Evolutionary conservation across 2,888 invertebrate genomes (phyloP).

Genomic region (Scrobipalpa atriplicella): DNA sequence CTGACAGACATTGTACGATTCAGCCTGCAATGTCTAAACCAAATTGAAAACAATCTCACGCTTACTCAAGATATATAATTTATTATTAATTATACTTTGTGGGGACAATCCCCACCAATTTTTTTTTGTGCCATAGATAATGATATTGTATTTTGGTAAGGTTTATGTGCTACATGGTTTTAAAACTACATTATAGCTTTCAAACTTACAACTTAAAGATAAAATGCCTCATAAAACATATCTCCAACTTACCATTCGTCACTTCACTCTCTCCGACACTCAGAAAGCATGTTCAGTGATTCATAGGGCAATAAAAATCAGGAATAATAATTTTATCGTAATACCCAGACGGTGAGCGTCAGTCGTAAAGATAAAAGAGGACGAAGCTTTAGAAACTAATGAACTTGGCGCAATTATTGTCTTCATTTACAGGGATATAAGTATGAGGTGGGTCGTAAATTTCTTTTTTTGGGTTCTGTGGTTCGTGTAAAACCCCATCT

Average conservation of each 20-base stretch:
- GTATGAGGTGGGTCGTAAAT: constrained; percentile 32
- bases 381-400: constrained; percentile 34
- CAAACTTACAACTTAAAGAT: neutral
- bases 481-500: neutral
- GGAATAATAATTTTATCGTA: constrained; percentile 34
- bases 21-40: too few relatives aligned
- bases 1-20: too few relatives aligned
- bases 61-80: too few relatives aligned
- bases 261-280: neutral
- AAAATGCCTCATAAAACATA: neutral
- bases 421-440: constrained; percentile 35
- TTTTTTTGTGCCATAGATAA: too few relatives aligned
- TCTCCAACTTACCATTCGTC: constrained; percentile 8
- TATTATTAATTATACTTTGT: too few relatives aligned
- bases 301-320: constrained; percentile 28
- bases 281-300: constrained; percentile 11
- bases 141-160: too few relatives aligned
- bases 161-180: too few relatives aligned
- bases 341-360: constrained; percentile 38
- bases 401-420: constrained; percentile 32
- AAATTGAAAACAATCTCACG: too few relatives aligned
- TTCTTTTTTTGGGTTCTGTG: constrained; percentile 27
- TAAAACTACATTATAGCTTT: neutral
- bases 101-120: too few relatives aligned
- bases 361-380: constrained; percentile 38